Evolutionary conservation across 2,888 invertebrate species (phyloP), one percentile per base, ranked within the genome.

Genomic region (Dynastes tityus): DNA sequence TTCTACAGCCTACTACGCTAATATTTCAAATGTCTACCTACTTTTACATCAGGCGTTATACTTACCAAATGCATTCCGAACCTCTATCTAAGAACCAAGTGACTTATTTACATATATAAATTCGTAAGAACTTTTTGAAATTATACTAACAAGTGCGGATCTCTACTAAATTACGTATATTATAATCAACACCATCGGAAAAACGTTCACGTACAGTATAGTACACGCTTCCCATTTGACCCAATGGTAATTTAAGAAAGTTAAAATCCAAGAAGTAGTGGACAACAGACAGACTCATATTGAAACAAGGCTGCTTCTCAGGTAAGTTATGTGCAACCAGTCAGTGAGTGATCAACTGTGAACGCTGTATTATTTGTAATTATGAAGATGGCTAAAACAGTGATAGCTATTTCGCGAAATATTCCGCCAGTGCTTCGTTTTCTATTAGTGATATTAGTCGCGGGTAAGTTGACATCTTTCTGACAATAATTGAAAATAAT

Each of bases 311-410:
- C 40, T 58, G 45, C 22, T 53, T 75, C 67, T 63, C 75, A 61
- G 68, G 53, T 71, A 68, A 45, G 65, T 78, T 79, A 67, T 78
- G 63, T 65, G 68, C 74, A 74, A 74, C 55, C 58, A 51, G 58
- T 51, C 64, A 78, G 78, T 78, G 51, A 79, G 79, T 79, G 75
- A 78, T 76, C 79, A 76, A 75, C 79, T 64, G 76, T 68, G 63
- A 76, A 70, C 63, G 73, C 22, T 49, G 73, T 65, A 64, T 71
- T 74, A 74, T 71, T 32, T 58, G 61, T 11, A 49, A 74, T 74
- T 74, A 27, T 22, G 45, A 74, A 74, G 63, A 74, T 73, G 61
- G 22, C 73, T 61, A 61, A 61, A 58, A 40, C 73, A 45, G 61
- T 61, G 73, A 55, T 74, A 16, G n/a, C 73, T 61, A 22, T 22